Evolutionary conservation across 2,797 vertebrate genomes (phyloP).

Genomic region (Artibeus lituratus): DNA sequence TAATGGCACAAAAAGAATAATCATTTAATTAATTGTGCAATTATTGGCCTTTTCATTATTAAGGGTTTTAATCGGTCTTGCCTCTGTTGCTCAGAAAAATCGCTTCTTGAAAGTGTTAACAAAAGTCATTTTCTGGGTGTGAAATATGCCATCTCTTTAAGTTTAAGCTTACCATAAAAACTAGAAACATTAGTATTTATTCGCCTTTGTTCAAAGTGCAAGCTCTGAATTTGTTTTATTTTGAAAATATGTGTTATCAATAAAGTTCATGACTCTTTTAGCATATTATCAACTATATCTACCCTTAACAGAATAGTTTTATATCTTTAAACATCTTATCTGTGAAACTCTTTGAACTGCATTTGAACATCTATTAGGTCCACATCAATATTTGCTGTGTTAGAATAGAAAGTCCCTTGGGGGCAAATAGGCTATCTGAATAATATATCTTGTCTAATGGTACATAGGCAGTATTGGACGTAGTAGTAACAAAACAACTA

Average conservation of each 20-base stretch:
- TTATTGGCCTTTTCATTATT: conserved; percentile 1
- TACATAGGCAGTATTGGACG: background rate
- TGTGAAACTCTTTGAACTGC: conserved; percentile 1
- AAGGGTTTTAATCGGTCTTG: background rate
- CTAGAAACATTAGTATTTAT: background rate
- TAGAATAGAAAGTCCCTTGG: background rate
- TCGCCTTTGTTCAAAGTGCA: background rate
- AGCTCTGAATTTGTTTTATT: conserved; percentile 24
- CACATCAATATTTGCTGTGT: background rate
- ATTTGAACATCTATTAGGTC: conserved; percentile 7
- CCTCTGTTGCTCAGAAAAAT: background rate
- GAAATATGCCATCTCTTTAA: background rate
- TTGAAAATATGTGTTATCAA: conserved; percentile 26
- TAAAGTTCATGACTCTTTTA: conserved; percentile 8
- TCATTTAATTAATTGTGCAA: background rate
- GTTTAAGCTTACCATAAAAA: conserved; percentile 14
- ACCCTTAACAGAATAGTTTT: background rate
- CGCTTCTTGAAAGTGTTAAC: background rate
- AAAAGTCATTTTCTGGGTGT: background rate
- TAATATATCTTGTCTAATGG: background rate
- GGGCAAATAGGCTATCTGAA: background rate
- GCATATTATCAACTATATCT: background rate
- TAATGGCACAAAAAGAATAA: background rate
- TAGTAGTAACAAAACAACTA: background rate
- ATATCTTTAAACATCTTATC: conserved; percentile 28